Percentiles rank a stretch among this genome's conserved stretches.
Conservation (phyloP, 2,113 vertebrate genomes). For the Pandion haliaetus region DNA sequence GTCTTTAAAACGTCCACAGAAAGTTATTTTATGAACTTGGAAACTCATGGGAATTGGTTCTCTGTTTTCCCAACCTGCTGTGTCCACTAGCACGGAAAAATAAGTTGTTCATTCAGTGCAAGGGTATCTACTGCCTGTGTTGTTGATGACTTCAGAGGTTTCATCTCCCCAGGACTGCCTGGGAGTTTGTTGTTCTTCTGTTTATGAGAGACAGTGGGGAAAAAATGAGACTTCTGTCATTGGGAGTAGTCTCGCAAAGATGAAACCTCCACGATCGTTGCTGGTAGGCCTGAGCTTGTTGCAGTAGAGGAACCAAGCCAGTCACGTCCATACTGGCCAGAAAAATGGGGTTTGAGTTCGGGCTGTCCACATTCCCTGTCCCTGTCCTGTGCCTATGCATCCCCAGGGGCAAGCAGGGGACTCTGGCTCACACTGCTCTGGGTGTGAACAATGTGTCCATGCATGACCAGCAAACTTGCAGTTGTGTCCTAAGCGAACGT, state of each 20-base stretch:
- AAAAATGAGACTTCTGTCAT: background rate
- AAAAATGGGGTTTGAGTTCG: background rate
- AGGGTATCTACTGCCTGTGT: background rate
- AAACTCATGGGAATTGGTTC: background rate
- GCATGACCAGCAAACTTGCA: fast-evolving
- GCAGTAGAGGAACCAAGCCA: background rate
- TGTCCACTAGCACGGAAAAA: background rate
- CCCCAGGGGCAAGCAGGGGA: background rate
- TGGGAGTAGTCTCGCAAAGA: background rate
- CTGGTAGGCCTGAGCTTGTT: background rate
- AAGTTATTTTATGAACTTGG: background rate
- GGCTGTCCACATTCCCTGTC: background rate
- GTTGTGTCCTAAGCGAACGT: background rate
- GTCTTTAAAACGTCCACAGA: background rate
- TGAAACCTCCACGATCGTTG: background rate
- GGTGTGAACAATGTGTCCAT: fast-evolving
- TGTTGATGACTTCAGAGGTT: background rate
- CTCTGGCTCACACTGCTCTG: background rate
- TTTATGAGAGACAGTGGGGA: background rate
- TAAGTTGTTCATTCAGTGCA: background rate
- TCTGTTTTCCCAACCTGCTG: background rate
- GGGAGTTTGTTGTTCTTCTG: background rate
- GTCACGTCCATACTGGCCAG: background rate
- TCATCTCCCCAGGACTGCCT: background rate
- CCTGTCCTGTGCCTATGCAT: background rate